phyloP scores from a whole-genome alignment of 2,888 invertebrate species.

The Platypus cylindrus region DNA sequence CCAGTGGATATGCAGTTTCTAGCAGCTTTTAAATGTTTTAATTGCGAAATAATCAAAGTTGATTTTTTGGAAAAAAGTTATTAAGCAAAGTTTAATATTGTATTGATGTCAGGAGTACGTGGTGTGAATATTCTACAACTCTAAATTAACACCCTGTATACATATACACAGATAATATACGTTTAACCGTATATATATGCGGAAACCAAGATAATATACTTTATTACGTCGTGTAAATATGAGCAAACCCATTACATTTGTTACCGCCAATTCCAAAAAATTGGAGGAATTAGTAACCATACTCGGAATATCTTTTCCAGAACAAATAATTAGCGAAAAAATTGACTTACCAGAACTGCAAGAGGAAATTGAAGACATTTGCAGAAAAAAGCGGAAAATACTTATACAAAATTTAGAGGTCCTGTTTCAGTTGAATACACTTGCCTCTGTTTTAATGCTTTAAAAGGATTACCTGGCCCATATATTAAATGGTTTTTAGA shows the following conservation, averaged over 20 bases:
- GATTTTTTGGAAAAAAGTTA: too few species aligned
- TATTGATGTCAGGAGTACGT: too few species aligned
- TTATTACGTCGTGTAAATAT: too few species aligned
- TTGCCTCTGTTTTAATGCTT: constrained; percentile 81
- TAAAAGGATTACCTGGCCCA: constrained; percentile 82
- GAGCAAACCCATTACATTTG: constrained; percentile 68
- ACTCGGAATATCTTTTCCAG: constrained; percentile 65
- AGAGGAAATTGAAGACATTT: constrained; percentile 83
- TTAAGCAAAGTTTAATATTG: too few species aligned
- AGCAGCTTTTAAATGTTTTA: too few species aligned
- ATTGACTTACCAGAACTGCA: constrained; percentile 90
- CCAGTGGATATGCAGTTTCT: too few species aligned
- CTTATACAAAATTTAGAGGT: constrained; percentile 59
- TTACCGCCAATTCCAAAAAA: constrained; percentile 92
- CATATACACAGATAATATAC: too few species aligned
- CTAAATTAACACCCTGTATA: too few species aligned
- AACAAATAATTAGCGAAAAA: constrained; percentile 51
- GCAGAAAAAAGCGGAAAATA: constrained; percentile 72
- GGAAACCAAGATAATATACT: too few species aligned
- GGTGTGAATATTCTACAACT: too few species aligned
- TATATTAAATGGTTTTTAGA: constrained; percentile 97
- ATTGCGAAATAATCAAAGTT: too few species aligned
- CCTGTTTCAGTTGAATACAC: constrained; percentile 94
- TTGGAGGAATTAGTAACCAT: constrained; percentile 81
- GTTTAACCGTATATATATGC: too few species aligned